A percentile compares a stretch with the other conserved stretches of the same genome.
Conservation (phyloP, 2,797 vertebrate genomes). For the Pseudomugil tenellus region DNA sequence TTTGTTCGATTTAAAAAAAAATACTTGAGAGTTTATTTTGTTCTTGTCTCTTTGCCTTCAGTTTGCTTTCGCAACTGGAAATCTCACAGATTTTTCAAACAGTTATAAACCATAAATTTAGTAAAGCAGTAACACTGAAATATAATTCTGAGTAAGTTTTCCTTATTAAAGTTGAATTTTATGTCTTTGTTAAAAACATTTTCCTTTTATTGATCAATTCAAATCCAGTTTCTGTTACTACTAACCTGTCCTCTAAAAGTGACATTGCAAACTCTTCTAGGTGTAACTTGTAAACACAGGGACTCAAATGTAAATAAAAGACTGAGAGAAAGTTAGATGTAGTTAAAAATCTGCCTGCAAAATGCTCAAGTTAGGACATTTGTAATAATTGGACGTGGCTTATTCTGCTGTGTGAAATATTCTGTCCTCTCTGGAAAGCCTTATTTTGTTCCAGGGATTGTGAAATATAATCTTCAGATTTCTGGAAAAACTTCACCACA, state of each 20-base stretch:
- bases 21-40: constrained; percentile 16
- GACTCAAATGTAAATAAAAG: background rate
- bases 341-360: background rate
- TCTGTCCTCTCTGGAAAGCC: background rate
- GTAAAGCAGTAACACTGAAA: constrained; percentile 4
- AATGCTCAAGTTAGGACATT: background rate
- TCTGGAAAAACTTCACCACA: constrained; percentile 1
- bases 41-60: constrained; percentile 45
- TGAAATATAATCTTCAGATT: constrained; percentile 4
- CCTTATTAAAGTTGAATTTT: background rate
- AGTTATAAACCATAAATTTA: constrained; percentile 61
- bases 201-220: background rate
- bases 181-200: too few relatives aligned
- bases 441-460: background rate
- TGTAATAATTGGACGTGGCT: background rate
- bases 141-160: background rate
- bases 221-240: background rate
- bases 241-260: background rate
- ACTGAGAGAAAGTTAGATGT: background rate
- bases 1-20: constrained; percentile 1
- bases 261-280: background rate
- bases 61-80: constrained; percentile 69
- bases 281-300: background rate
- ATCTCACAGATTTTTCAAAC: constrained; percentile 73
- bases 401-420: background rate